A percentile compares a stretch with the other conserved stretches of the same genome.
These are phyloP conservation scores for Calliphora vicina DNA, from an alignment of 1,140 invertebrate genomes.

Conservation along the genomic window DNA sequence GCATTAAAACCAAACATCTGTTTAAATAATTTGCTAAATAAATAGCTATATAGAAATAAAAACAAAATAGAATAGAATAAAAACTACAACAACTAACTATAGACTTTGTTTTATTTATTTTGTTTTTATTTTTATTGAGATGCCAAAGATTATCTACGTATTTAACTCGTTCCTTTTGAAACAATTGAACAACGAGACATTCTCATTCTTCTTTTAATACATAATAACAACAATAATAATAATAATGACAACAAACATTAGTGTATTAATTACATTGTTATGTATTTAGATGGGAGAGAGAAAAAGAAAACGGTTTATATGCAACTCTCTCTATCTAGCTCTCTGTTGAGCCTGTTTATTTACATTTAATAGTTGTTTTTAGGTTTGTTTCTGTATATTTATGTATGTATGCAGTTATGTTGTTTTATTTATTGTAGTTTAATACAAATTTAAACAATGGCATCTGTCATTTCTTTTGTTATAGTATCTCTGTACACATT, in stretches of 20 bases:
- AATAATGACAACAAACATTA: neutral
- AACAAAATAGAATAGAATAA: neutral
- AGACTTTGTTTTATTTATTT: neutral
- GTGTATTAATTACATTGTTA: neutral
- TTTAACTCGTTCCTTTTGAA: slow-evolving; percentile 6
- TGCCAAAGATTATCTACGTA: neutral
- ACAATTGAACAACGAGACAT: neutral
- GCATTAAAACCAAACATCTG: neutral
- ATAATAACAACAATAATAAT: too few species aligned
- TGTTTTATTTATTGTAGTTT: neutral
- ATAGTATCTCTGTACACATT: neutral
- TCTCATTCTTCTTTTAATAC: neutral
- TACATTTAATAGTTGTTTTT: too few species aligned
- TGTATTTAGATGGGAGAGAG: neutral
- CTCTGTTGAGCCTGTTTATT: neutral
- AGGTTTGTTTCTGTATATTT: neutral
- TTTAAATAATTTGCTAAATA: slow-evolving; percentile 7
- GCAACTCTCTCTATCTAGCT: neutral
- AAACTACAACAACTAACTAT: neutral
- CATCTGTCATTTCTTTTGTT: slow-evolving; percentile 6
- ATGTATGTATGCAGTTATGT: too few species aligned
- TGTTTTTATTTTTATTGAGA: neutral
- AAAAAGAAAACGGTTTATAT: neutral
- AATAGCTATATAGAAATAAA: neutral
- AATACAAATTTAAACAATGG: neutral